Evolutionary conservation across 2,113 vertebrate species (phyloP).

Genomic region (Heteronetta atricapilla): DNA sequence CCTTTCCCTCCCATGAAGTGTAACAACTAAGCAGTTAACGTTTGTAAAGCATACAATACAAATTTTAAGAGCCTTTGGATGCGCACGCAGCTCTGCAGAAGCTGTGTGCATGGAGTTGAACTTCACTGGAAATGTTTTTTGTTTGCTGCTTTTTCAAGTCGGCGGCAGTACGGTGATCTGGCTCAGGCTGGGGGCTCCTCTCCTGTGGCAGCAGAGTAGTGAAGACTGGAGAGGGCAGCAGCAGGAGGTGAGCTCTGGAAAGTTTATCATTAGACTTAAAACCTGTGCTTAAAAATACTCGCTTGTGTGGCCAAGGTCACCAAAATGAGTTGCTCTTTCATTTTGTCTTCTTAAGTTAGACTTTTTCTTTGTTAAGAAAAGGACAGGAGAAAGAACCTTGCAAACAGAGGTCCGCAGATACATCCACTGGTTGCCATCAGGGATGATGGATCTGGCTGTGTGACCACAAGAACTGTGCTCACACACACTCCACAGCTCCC

Average conservation of each 20-base stretch:
- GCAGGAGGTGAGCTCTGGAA: background rate
- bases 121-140: background rate
- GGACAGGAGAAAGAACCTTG: background rate
- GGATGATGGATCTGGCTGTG: background rate
- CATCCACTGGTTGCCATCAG: background rate
- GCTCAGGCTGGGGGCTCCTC: background rate
- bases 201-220: background rate
- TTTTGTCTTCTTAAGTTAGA: background rate
- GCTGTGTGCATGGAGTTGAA: background rate
- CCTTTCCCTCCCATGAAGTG: background rate
- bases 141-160: background rate
- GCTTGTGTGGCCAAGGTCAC: background rate
- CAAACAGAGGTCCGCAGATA: background rate
- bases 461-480: background rate
- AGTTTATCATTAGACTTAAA: background rate
- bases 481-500: background rate
- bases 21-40: background rate
- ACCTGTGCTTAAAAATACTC: background rate
- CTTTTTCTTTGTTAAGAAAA: background rate
- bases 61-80: background rate
- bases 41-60: background rate
- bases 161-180: background rate
- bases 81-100: background rate
- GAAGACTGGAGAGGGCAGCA: background rate
- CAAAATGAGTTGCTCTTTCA: background rate